Evolutionary conservation across 2,888 invertebrate species (phyloP), one percentile per base, ranked within the genome.

Genomic region (Protula sp.): DNA sequence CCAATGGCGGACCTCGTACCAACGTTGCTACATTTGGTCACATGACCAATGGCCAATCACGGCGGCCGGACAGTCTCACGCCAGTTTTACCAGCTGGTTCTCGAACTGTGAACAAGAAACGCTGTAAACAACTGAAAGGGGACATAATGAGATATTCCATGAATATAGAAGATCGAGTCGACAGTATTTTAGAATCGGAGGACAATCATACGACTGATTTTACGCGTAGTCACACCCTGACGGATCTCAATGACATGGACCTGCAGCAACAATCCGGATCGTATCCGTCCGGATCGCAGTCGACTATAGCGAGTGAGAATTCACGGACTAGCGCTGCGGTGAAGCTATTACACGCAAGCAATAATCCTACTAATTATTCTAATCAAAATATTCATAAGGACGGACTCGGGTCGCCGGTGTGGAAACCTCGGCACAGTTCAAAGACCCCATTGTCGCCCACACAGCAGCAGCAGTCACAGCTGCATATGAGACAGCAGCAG

Each of bases 351-450:
- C 93, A 93, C 84, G 92, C 93, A 69, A 93, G 93, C 70, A 91
- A 92, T 83, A 92, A 92, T 77, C 94, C 94, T 62, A 88, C 91
- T 74, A 90, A 89, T 81, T 93, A 92, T 83, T 92, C 93, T 75
- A 67, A 64, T 58, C 54, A 57, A 9, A 59, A 57, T 3, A 54
- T 59, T 4, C 64, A 62, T 48, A 64, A 63, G 47, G 69, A 67
- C 19, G 86, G 88, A 87, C 86, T 88, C 90, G 93, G 94, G 85
- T 94, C 94, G 85, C 94, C 94, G 84, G 91, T 95, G 85, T 95
- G 94, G 94, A 94, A 94, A 88, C 93, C 93, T 85, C 89, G 93
- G 85, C 53, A 62, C 45, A 50, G 24, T n/a, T 22, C n/a, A 26
- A 27, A n/a, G 26, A 24, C n/a, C 22, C n/a, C 26, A n/a, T 14